phyloP scores from a whole-genome alignment of 2,113 vertebrate species.

The Mola mola region DNA sequence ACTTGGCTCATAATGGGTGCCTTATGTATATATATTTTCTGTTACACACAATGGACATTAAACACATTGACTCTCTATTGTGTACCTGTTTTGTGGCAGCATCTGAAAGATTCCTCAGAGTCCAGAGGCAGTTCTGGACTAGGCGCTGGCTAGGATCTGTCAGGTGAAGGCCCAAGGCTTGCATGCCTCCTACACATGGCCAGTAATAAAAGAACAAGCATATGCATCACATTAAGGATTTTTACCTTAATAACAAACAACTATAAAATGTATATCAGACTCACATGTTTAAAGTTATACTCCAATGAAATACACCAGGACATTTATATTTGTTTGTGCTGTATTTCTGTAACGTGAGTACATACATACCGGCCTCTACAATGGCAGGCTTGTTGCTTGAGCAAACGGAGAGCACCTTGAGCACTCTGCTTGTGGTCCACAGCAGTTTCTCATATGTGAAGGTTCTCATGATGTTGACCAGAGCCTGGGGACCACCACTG shows the following conservation, averaged over 20 bases:
- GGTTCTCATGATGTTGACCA: conserved; percentile 99
- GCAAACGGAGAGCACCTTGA: conserved; percentile 98
- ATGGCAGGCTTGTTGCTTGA: conserved; percentile 99
- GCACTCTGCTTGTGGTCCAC: conserved; percentile 98
- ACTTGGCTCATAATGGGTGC: no score
- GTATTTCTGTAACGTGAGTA: not conserved
- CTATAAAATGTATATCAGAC: not conserved
- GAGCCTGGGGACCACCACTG: conserved; percentile 95
- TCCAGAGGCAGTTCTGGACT: conserved; percentile 99
- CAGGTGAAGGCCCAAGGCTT: conserved; percentile 97
- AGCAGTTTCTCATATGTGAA: conserved; percentile 98
- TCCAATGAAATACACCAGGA: not conserved
- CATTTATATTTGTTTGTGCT: not conserved
- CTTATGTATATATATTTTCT: no score
- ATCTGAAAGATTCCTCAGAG: conserved; percentile 97
- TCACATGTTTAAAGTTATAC: no score
- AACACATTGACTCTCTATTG: no score
- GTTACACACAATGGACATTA: no score
- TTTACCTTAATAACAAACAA: not conserved
- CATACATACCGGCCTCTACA: conserved; percentile 93
- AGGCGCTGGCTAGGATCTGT: conserved; percentile 97
- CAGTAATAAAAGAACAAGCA: conserved; percentile 14
- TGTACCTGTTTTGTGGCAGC: conserved; percentile 99
- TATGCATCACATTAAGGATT: not conserved
- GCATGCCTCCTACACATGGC: conserved; percentile 91